Evolutionary conservation across 1,140 invertebrate species (phyloP), one percentile per base, ranked within the genome.

Genomic region (Idris sp.): DNA sequence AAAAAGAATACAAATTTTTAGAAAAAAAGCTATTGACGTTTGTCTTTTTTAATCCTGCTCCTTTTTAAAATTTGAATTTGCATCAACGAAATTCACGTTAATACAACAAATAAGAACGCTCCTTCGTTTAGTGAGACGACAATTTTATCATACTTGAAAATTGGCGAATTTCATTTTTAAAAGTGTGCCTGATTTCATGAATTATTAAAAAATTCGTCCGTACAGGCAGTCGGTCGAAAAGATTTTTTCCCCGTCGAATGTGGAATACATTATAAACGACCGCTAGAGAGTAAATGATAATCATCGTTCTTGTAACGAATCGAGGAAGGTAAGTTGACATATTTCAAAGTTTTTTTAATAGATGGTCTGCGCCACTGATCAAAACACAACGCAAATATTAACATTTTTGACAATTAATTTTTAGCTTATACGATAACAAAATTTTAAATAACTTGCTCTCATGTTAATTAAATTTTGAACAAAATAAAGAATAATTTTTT

Each of bases 1-100:
- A 83, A 87, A 84, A 85, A 80, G 64, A 79, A 84, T 86, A 86
- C 82, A 87, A 84, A 81, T 87, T 87, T 87, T 84, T 83, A 86
- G 80, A 86, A 86, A 84, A 59, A 72, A 62, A 1, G 13, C 19
- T 22, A 22, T 22, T 22, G 19, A 22, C 2, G 6, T 54, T 54
- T 44, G 19, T 36, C 38, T 41, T n/a, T n/a, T n/a, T n/a, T 14
- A 43, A 10, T 2, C 14, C 14, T 25, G 31, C 22, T 49, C 38
- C 9, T 30, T 28, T 16, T 38, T 18, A 1, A 22, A 22, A 22
- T 22, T 22, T 2, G n/a, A n/a, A n/a, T n/a, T n/a, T n/a, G n/a
- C n/a, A n/a, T n/a, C n/a, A n/a, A n/a, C n/a, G n/a, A 31, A 25
- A 38, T 26, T 16, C 15, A 16, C 43, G 5, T 44, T 28, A 54